These are phyloP conservation scores for Hemiscyllium ocellatum DNA, from an alignment of 2,113 vertebrate species.

Conservation along the genomic window DNA sequence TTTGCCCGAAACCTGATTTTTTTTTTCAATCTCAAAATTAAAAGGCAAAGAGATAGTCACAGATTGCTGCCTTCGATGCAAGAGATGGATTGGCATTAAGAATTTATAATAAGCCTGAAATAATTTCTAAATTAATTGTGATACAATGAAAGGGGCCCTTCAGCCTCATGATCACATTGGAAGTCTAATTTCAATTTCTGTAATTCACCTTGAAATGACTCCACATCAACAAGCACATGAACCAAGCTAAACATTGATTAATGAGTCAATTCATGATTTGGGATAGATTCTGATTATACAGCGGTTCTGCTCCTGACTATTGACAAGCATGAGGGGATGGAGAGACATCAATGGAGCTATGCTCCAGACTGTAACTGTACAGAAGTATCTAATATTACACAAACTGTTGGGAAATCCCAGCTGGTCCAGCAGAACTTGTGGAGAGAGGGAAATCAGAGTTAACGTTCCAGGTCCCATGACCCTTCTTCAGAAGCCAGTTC, in stretches of 20 bases:
- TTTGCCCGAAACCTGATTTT: slow-evolving; percentile 7
- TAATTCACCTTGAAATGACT: slow-evolving; percentile 9
- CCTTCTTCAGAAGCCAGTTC: too few relatives aligned
- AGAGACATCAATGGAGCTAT: neutral
- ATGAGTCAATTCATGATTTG: neutral
- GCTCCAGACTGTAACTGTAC: neutral
- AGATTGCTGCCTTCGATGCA: neutral
- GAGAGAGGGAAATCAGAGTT: too few relatives aligned
- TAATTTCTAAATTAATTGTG: slow-evolving; percentile 11
- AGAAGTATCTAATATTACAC: too few relatives aligned
- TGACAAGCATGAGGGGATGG: neutral
- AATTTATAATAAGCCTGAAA: neutral
- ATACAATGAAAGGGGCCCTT: neutral
- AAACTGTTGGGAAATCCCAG: too few relatives aligned
- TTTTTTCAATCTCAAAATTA: neutral
- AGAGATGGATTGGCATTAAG: neutral
- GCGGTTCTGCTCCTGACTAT: neutral
- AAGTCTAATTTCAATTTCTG: slow-evolving; percentile 16
- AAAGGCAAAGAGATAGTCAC: neutral
- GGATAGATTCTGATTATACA: neutral
- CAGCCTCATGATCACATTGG: neutral
- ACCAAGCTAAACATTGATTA: neutral
- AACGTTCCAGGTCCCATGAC: too few relatives aligned
- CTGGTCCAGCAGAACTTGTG: too few relatives aligned
- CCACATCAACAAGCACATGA: neutral